Conservation (phyloP, 1,140 invertebrate genomes). For the Papilio glaucus region DNA sequence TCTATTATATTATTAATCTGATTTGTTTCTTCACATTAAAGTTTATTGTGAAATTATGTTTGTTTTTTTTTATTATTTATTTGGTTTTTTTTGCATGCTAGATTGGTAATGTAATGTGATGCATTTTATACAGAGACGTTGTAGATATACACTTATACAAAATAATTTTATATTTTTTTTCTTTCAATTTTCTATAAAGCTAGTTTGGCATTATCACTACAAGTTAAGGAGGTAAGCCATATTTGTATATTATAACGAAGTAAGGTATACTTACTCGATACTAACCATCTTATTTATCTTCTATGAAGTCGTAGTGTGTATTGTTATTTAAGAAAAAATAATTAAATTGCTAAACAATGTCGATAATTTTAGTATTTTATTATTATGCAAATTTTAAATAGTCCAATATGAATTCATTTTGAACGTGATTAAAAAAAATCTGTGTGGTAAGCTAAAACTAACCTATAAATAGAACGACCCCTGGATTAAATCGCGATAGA, state of each 20-base stretch:
- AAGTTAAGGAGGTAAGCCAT: conserved; percentile 42
- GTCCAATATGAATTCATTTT: too few relatives aligned
- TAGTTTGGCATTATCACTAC: conserved; percentile 44
- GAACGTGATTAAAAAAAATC: too few relatives aligned
- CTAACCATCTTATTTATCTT: neutral
- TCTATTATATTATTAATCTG: conserved; percentile 60
- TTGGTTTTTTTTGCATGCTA: conserved; percentile 82
- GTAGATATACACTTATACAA: conserved; percentile 34
- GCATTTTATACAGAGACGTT: conserved; percentile 14
- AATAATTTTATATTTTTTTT: conserved; percentile 39
- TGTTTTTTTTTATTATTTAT: conserved; percentile 77
- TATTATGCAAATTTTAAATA: too few relatives aligned
- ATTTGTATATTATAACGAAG: conserved; percentile 29
- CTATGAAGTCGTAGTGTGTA: neutral
- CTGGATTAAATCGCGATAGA: too few relatives aligned
- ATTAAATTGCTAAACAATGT: too few relatives aligned
- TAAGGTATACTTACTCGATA: conserved; percentile 32
- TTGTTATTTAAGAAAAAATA: neutral
- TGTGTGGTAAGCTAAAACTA: too few relatives aligned
- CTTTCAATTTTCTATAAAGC: conserved; percentile 43
- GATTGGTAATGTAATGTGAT: conserved; percentile 42
- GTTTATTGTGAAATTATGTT: conserved; percentile 69
- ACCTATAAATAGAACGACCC: too few relatives aligned
- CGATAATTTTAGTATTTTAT: too few relatives aligned
- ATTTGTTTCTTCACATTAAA: conserved; percentile 76